Evolutionary conservation across 2,113 vertebrate species (phyloP).

Genomic region (Tragelaphus strepsiceros): DNA sequence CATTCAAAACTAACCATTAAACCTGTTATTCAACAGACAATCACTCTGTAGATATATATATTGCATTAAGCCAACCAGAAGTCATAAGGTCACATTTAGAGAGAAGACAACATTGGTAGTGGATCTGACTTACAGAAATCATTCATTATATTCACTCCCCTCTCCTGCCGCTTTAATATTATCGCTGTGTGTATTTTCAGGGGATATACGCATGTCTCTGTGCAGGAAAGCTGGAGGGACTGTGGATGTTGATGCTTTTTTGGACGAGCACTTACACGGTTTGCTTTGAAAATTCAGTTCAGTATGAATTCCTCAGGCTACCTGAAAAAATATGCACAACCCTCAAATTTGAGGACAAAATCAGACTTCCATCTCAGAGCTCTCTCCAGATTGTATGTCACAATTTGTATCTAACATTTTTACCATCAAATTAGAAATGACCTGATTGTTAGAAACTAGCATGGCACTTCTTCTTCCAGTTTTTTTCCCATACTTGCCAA

Average conservation of each 20-base stretch:
- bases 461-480: not conserved
- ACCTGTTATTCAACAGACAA: not conserved
- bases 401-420: not conserved
- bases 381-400: not conserved
- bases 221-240: not conserved
- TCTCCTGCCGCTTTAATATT: not conserved
- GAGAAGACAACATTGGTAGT: not conserved
- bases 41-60: not conserved
- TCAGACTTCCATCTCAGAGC: not conserved
- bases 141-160: not conserved
- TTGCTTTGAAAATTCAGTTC: constrained; percentile 14
- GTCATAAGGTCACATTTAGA: not conserved
- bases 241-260: not conserved
- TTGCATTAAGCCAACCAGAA: not conserved
- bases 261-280: not conserved
- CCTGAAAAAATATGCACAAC: not conserved
- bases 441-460: not conserved
- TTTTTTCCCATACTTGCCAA: not conserved
- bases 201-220: not conserved
- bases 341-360: not conserved
- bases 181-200: not conserved
- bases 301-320: not conserved
- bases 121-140: not conserved
- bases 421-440: not conserved
- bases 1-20: not conserved